Base-by-base conservation (phyloP, 2,113 vertebrate genomes). In the Trematocara macrostoma region DNA sequence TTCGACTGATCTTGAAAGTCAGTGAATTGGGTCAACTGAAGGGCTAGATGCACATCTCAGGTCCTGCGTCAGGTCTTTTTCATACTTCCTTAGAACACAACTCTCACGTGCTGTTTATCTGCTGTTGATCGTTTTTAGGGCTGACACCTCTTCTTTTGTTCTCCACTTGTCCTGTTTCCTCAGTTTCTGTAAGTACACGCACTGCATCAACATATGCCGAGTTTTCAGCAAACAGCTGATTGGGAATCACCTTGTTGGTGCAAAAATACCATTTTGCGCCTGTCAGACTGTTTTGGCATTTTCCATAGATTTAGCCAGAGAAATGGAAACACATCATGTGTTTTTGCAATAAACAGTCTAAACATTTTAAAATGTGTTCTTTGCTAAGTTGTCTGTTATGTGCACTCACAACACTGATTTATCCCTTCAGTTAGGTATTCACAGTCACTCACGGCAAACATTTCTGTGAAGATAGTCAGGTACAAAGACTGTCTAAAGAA, bases 251-350 rank as follows among this genome's bases (percentile, higher is more conserved):
- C 57, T 35, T 35, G 29, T 61, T 61, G 29, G 57, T 1, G 57
- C 15, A 61, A 35, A 35, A 61, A 35, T 61, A 35, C 31, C 16
- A n/a, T 35, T 61, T 61, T 18, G 31, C 6, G 0, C 57, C 31
- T 35, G 8, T 61, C 31, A 7, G 31, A 61, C 31, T 35, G 57
- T 35, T 18, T 61, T 35, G 57, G 31, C 16, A 61, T 61, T 35
- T 61, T 35, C 0, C 29, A 35, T 0, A 35, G 31, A 61, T 35
- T 61, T 15, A 18, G 29, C 3, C 29, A 11, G 16, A 61, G 57
- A 61, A 61, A n/a, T n/a, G 57, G 57, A 34, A 18, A 61, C 31
- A 35, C 31, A 7, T 35, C 16, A 35, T n/a, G 29, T 35, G 31
- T 35, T 61, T 61, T 11, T 61, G 29, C 31, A 35, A 35, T 18